Percentiles rank a stretch among this genome's conserved stretches.
Evolutionary conservation across 2,113 vertebrate genomes (phyloP).

Genomic region (Leucopternis melanops): DNA sequence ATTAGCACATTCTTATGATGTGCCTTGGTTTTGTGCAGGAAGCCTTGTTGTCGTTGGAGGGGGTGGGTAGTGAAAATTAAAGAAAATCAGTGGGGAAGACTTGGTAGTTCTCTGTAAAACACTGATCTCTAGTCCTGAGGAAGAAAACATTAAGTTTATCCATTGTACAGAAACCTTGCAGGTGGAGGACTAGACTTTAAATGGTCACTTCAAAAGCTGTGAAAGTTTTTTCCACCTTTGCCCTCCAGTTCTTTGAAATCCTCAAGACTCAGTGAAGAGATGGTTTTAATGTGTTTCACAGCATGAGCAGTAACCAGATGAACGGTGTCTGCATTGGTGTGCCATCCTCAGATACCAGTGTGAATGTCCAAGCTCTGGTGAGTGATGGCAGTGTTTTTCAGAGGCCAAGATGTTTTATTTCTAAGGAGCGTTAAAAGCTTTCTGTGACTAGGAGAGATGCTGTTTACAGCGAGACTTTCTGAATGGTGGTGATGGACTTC

Average conservation of each 20-base stretch:
- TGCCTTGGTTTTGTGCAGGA: not conserved
- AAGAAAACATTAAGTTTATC: not conserved
- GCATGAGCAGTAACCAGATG: not conserved
- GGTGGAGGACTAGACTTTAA: conserved; percentile 40
- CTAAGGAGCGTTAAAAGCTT: not conserved
- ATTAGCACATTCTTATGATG: not conserved
- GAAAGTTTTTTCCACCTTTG: not conserved
- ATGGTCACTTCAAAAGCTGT: conserved; percentile 39
- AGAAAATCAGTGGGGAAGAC: not conserved
- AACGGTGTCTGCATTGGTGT: not conserved
- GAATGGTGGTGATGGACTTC: not conserved
- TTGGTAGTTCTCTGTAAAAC: not conserved
- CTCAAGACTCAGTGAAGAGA: not conserved
- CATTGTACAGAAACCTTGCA: not conserved
- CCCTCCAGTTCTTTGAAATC: not conserved
- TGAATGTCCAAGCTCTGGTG: not conserved
- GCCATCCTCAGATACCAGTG: not conserved
- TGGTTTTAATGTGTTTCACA: not conserved
- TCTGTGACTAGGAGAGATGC: not conserved
- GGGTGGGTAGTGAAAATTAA: not conserved
- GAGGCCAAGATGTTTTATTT: not conserved
- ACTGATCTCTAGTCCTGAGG: not conserved
- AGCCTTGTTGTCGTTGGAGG: not conserved
- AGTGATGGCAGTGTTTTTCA: not conserved
- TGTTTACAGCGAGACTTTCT: not conserved